Evolutionary conservation across 2,113 vertebrate species (phyloP), one percentile per base, ranked within the genome.

Genomic region (Triplophysa dalaica): DNA sequence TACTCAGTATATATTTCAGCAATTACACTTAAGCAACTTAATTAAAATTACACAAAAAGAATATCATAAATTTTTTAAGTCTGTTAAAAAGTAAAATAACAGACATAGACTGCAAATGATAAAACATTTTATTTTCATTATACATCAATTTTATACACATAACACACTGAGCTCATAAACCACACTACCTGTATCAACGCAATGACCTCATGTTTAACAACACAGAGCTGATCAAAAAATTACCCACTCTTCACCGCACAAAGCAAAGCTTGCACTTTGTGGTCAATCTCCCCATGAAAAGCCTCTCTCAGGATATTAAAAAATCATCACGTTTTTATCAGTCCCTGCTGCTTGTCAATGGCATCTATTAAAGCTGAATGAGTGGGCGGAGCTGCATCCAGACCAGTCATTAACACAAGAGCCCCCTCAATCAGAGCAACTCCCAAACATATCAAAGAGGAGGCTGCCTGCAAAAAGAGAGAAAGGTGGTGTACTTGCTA

Each of bases 401-500:
- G 82, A 61, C 80, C 84, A 61, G 85, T 91, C 90, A 92, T 93
- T 92, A 92, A 88, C 88, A 88, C 87, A 80, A 78, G 84, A 89
- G 83, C 84, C 86, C 75, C 88, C 87, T 91, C 88, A 83, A 90
- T 90, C 89, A 87, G 87, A 83, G 79, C 73, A 76, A 69, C 84
- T 85, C 83, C 79, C 84, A 87, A 88, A 91, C 85, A 91, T 91
- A 92, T 92, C 90, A 93, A 84, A 82, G 81, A 89, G 91, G 89
- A 87, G 89, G 88, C 76, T 70, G 81, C 78, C 52, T 70, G 78
- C 85, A 88, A 89, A 85, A 91, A 89, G 87, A 85, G 87, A 87
- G 88, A 90, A 88, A 89, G 90, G 90, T 38, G 76, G 26, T 38
- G 68, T 74, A 22, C 41, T 56, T 43, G 22, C 21, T 56, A 90